phyloP scores from a whole-genome alignment of 2,113 vertebrate species.

The Rhagologus leucostigma region DNA sequence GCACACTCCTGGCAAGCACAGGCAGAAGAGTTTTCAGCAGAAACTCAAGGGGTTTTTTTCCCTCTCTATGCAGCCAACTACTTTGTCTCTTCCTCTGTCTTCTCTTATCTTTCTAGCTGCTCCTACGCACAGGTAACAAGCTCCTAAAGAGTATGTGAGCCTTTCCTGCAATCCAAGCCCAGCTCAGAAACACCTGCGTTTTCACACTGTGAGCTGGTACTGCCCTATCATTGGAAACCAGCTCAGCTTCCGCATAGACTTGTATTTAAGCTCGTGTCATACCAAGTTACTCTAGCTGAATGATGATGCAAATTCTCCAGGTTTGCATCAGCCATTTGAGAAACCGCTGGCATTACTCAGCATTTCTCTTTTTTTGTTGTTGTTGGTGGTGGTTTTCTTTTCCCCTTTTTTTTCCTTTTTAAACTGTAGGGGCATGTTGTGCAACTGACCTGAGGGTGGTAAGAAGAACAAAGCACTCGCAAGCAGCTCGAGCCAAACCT shows the following conservation, averaged over 20 bases:
- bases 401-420: neutral
- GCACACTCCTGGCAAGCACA: neutral
- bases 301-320: constrained; percentile 85
- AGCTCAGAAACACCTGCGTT: constrained; percentile 67
- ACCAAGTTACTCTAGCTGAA: constrained; percentile 73
- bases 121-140: constrained; percentile 30
- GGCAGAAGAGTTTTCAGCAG: constrained; percentile 35
- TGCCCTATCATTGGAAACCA: constrained; percentile 69
- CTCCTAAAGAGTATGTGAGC: neutral
- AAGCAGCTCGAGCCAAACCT: constrained; percentile 24
- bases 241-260: constrained; percentile 74
- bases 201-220: constrained; percentile 9
- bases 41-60: neutral
- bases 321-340: constrained; percentile 83
- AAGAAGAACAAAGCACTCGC: constrained; percentile 64
- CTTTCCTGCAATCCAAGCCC: neutral
- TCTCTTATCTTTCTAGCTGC: neutral
- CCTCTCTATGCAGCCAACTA: neutral
- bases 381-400: neutral
- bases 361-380: neutral
- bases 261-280: constrained; percentile 78
- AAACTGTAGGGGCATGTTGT: constrained; percentile 63
- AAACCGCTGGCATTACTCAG: constrained; percentile 77
- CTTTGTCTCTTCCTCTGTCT: neutral
- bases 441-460: constrained; percentile 56